These are phyloP conservation scores for Drosophila seguyi DNA, from an alignment of 1,140 invertebrate genomes.

Conservation along the genomic window DNA sequence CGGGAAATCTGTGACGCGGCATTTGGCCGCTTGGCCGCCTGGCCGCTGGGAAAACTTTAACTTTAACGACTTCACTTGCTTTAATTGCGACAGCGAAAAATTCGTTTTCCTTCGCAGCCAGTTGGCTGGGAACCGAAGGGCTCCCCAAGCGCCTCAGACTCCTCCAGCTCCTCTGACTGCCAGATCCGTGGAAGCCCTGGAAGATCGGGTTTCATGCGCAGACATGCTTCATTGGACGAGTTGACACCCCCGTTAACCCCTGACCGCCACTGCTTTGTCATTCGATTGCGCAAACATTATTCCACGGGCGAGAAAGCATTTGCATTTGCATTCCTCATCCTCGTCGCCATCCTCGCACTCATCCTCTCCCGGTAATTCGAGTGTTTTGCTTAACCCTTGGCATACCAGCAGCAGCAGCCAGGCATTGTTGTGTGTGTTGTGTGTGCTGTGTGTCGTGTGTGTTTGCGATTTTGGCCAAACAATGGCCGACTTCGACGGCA, in stretches of 20 bases:
- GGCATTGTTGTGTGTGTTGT: slow-evolving; percentile 29
- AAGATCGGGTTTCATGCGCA: slow-evolving; percentile 66
- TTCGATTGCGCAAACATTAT: slow-evolving; percentile 80
- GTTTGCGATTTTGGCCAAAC: slow-evolving; percentile 73
- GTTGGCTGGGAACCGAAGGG: slow-evolving; percentile 56
- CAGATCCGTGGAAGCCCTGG: neutral
- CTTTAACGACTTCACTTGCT: slow-evolving; percentile 61
- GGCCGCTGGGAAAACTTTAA: slow-evolving; percentile 65
- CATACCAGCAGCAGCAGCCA: slow-evolving; percentile 45
- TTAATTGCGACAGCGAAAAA: slow-evolving; percentile 77
- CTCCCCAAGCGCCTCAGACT: neutral
- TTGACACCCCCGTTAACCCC: slow-evolving; percentile 2
- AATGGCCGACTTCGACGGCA: slow-evolving; percentile 32
- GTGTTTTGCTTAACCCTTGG: slow-evolving; percentile 63
- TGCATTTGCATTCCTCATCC: slow-evolving; percentile 53
- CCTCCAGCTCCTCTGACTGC: neutral
- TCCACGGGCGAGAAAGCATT: slow-evolving; percentile 54
- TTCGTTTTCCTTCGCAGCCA: slow-evolving; percentile 68
- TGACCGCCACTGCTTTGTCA: slow-evolving; percentile 55
- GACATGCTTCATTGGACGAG: slow-evolving; percentile 74
- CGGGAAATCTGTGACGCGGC: slow-evolving; percentile 79
- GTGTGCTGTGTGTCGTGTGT: slow-evolving; percentile 42
- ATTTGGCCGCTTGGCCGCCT: slow-evolving; percentile 65
- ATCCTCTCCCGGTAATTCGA: slow-evolving; percentile 57
- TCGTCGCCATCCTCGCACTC: slow-evolving; percentile 13